phyloP scores from a whole-genome alignment of 2,888 invertebrate species.

The Fragum sueziense region DNA sequence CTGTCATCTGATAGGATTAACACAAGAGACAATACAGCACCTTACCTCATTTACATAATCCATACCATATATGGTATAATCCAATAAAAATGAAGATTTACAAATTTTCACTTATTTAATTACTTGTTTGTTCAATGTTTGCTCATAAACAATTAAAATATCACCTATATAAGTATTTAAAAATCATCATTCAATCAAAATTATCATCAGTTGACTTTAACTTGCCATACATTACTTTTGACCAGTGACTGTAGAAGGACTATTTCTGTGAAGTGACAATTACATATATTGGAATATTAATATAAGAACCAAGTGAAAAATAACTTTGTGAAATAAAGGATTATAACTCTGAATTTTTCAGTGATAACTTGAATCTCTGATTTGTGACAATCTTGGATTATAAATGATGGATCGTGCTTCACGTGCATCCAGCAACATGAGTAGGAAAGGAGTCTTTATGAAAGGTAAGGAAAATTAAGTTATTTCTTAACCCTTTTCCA shows the following conservation, averaged over 20 bases:
- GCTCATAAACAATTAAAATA: not conserved
- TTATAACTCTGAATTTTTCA: no score
- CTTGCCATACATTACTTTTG: no score
- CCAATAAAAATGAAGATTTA: not conserved
- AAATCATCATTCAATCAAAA: no score
- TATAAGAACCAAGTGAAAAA: no score
- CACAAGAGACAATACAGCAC: not conserved
- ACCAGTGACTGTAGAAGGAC: no score
- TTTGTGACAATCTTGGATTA: no score
- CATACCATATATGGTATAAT: not conserved
- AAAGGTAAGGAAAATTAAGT: slow-evolving; percentile 38
- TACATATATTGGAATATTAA: no score
- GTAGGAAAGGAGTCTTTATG: slow-evolving; percentile 46
- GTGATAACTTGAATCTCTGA: no score
- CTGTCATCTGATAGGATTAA: not conserved
- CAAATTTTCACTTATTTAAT: slow-evolving; percentile 3
- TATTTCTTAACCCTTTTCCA: no score
- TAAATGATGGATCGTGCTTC: not conserved
- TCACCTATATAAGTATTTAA: not conserved
- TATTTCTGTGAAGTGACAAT: no score
- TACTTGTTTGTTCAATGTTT: not conserved
- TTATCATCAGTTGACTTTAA: no score
- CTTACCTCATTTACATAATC: slow-evolving; percentile 9
- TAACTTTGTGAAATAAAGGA: no score
- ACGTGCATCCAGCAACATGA: slow-evolving; percentile 1